Evolutionary conservation across 2,888 invertebrate genomes (phyloP), one percentile per base, ranked within the genome.

Genomic region (Scaptodrosophila latifasciaeformis): DNA sequence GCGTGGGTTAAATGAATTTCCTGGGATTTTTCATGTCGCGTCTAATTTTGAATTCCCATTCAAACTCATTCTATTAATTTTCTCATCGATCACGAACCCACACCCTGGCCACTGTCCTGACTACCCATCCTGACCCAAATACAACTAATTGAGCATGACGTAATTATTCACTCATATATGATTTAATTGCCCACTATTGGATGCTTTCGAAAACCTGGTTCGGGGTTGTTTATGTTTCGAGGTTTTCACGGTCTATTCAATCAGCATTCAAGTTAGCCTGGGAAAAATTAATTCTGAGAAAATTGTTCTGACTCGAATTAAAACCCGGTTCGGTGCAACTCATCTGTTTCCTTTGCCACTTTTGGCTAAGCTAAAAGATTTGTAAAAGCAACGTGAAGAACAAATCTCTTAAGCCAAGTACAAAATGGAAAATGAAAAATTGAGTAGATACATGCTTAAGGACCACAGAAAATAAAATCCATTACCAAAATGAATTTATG

Each of bases 401-500:
- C 24, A n/a, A 24, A 24, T 24, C 24, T 24, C 24, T 24, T 5
- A 24, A 24, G 24, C n/a, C n/a, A n/a, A n/a, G n/a, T n/a, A n/a
- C n/a, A n/a, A n/a, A n/a, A n/a, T n/a, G n/a, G n/a, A n/a, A 27
- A 6, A 27, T 27, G 27, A 27, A 9, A 27, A 27, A 27, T 27
- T 27, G 27, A 9, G 27, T 27, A 27, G 27, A 6, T 6, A 27
- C 5, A 27, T 27, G 27, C 27, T 6, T 9, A 27, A 27, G 5
- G 9, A 27, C n/a, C 47, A 59, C 48, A 52, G 49, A 57, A 68
- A 65, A 58, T 59, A 68, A 71, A 78, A 75, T 70, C 72, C 66
- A 72, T 72, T 76, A 72, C 76, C 72, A 49, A 72, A 72, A 78
- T 72, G n/a, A n/a, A n/a, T n/a, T n/a, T n/a, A n/a, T n/a, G n/a